These are phyloP conservation scores for Sinodicranocentrus sp. DNA, from an alignment of 2,888 invertebrate genomes.

Conservation along the genomic window DNA sequence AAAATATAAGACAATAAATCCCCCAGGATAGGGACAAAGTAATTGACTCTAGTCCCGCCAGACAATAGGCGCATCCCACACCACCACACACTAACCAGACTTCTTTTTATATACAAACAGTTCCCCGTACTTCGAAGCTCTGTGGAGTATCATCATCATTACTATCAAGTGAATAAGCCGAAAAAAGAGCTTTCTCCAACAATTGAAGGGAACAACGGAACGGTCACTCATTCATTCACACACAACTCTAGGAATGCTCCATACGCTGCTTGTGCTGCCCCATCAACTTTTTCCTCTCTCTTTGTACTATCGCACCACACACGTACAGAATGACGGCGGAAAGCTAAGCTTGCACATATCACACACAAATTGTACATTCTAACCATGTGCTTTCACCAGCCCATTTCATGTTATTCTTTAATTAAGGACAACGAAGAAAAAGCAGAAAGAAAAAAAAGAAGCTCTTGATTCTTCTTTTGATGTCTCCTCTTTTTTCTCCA, in stretches of 20 bases:
- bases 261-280: neutral
- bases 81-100: too few species aligned
- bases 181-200: neutral
- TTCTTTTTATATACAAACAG: too few species aligned
- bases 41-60: constrained; percentile 32
- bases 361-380: constrained; percentile 55
- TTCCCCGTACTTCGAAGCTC: neutral
- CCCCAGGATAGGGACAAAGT: constrained; percentile 16
- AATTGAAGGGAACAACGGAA: constrained; percentile 19
- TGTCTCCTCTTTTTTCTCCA: constrained; percentile 42
- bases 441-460: constrained; percentile 42
- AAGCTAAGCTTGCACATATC: constrained; percentile 39
- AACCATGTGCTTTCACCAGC: constrained; percentile 62
- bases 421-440: constrained; percentile 59
- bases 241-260: constrained; percentile 11
- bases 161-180: constrained; percentile 10
- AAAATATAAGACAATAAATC: constrained; percentile 28
- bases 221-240: constrained; percentile 33
- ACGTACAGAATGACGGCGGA: constrained; percentile 21
- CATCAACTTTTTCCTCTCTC: constrained; percentile 12
- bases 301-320: neutral
- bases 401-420: constrained; percentile 66
- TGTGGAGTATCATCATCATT: constrained; percentile 14
- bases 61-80: too few species aligned
- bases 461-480: constrained; percentile 58